phyloP scores from a whole-genome alignment of 2,113 vertebrate genomes.

The Bos indicus region DNA sequence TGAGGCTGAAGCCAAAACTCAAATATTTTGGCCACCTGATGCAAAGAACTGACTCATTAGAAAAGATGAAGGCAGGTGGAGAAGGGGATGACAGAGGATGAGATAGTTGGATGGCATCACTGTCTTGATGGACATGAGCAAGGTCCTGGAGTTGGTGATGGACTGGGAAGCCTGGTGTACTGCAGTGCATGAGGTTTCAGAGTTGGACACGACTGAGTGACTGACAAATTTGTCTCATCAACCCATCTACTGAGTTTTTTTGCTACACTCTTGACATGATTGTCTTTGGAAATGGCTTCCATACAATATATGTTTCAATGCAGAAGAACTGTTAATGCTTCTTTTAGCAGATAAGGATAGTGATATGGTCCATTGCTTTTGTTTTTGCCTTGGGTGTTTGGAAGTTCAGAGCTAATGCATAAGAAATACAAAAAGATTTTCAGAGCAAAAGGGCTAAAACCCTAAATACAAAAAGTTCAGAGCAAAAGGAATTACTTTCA shows the following conservation, averaged over 20 bases:
- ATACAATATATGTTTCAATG: neutral
- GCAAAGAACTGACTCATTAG: neutral
- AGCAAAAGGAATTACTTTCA: neutral
- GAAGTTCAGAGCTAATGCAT: neutral
- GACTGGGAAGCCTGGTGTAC: neutral
- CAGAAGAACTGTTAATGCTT: neutral
- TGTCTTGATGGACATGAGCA: neutral
- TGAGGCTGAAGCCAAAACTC: neutral
- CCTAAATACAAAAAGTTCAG: neutral
- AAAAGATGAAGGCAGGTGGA: neutral
- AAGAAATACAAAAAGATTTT: neutral
- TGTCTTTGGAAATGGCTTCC: neutral
- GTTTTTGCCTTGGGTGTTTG: neutral
- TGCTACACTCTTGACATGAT: neutral
- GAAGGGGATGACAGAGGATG: neutral
- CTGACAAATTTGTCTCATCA: neutral
- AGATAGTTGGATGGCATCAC: neutral
- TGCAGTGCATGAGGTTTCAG: neutral
- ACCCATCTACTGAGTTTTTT: neutral
- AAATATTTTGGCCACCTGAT: neutral
- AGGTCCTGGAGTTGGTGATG: neutral
- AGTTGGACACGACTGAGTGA: neutral
- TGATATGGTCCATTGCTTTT: neutral
- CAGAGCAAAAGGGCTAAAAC: neutral
- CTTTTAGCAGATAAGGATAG: neutral